Conservation (phyloP, 2,797 vertebrate genomes). For the Periophthalmus magnuspinnatus region DNA sequence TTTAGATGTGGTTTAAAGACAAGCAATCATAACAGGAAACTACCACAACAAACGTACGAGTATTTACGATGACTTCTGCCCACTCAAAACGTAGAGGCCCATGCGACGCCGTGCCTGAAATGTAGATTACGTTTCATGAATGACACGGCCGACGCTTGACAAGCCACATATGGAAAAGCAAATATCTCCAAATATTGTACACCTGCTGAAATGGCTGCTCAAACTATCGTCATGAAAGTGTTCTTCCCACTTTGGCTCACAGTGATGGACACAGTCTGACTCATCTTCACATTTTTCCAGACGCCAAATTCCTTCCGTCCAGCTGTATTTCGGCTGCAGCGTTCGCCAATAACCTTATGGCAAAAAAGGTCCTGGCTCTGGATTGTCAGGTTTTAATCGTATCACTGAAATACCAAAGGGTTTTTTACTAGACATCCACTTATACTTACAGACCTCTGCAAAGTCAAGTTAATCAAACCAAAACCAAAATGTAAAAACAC, state of each 20-base stretch:
- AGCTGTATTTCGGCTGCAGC: conserved; percentile 67
- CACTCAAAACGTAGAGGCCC: not conserved
- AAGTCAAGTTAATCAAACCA: conserved; percentile 47
- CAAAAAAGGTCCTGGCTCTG: conserved; percentile 58
- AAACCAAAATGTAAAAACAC: conserved; percentile 61
- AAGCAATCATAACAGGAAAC: not conserved
- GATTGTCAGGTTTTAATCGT: conserved; percentile 56
- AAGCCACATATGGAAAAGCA: not conserved
- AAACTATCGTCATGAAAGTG: not conserved
- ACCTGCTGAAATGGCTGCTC: not conserved
- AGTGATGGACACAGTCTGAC: conserved; percentile 71
- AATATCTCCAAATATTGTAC: not conserved
- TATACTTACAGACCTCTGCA: conserved; percentile 54
- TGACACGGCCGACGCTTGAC: not conserved
- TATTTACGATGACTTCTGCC: not conserved
- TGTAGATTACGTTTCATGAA: not conserved
- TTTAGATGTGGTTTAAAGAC: not conserved
- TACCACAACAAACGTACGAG: not conserved
- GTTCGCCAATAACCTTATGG: conserved; percentile 62
- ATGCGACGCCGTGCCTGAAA: not conserved
- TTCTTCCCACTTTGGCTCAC: conserved; percentile 53
- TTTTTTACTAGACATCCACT: conserved; percentile 62
- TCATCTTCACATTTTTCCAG: conserved; percentile 78
- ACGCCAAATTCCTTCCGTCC: conserved; percentile 76
- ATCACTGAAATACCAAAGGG: conserved; percentile 65